Evolutionary conservation across 2,113 vertebrate species (phyloP).

Genomic region (Ibidorhyncha struthersii): DNA sequence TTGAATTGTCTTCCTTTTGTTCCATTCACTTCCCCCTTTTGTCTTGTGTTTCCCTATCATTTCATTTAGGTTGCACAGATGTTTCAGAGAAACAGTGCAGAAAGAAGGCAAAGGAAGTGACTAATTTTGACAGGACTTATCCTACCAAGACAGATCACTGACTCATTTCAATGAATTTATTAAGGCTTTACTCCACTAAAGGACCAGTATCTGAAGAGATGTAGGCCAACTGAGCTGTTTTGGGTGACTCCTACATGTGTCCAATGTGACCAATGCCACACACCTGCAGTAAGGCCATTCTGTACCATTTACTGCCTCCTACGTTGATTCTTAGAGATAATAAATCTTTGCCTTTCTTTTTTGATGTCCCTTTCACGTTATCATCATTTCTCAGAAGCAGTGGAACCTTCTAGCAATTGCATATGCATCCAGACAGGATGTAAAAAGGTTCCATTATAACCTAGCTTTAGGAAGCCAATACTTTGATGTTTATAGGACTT

Average conservation of each 20-base stretch:
- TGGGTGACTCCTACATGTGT: fast-evolving
- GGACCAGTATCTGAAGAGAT: background rate
- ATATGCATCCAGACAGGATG: background rate
- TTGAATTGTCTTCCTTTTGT: background rate
- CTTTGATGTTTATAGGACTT: background rate
- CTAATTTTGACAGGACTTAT: background rate
- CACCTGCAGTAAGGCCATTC: background rate
- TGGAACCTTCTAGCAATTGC: background rate
- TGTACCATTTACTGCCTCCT: background rate
- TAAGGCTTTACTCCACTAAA: background rate
- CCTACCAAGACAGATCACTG: background rate
- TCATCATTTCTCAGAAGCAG: background rate
- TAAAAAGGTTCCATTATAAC: background rate
- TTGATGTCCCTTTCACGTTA: background rate
- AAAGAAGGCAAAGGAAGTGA: background rate
- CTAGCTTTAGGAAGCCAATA: background rate
- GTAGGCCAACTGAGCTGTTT: background rate
- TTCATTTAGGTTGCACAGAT: background rate
- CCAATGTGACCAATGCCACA: too few species aligned
- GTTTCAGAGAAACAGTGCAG: background rate
- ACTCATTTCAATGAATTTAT: background rate
- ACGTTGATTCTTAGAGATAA: background rate
- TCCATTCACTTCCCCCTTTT: background rate
- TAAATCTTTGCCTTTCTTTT: background rate
- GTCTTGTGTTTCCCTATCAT: background rate